Base-by-base conservation (phyloP, 1,140 invertebrate genomes). In the Zaprionus tsacasi region DNA sequence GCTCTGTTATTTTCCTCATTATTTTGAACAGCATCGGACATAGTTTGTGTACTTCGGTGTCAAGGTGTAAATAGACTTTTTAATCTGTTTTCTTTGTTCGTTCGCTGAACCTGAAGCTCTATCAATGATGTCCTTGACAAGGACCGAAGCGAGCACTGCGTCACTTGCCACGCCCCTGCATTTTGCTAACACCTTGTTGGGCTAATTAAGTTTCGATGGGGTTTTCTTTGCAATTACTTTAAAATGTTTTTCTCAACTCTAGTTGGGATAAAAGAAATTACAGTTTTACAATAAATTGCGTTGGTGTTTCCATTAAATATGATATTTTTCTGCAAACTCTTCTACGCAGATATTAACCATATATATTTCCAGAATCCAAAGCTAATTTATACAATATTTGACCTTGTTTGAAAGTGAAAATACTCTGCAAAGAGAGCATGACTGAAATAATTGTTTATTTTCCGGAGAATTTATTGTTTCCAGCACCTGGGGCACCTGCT, bases 391-490 rank as follows among this genome's bases (percentile, higher is more conserved):
- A 30, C 27, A 30, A 6, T 5, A 30, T 30, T 30, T 54, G 25
- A 54, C 25, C 25, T 30, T 54, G 50, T 48, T 69, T 38, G 27
- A 64, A 35, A 71, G 52, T 58, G 52, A 38, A 38, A 36, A 57
- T 43, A 11, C 33, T 21, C 21, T 21, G 21, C 21, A 21, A 21
- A 13, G 6, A 45, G 70, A 70, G 76, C 79, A 69, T 87, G 21
- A 76, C 77, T 70, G 59, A 58, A 66, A 80, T 80, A 78, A 72
- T 88, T 87, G 83, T 88, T 88, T 87, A 75, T 88, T 82, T 82
- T 80, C 48, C 78, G 57, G 66, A 80, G 74, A 88, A 87, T 83
- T 80, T 87, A 87, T 87, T 83, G 83, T 73, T 80, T 57, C 69
- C 54, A 74, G 70, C 82, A 87, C 82, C 83, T 87, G 83, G 54